Evolutionary conservation across 1,140 invertebrate species (phyloP), one percentile per base, ranked within the genome.

Genomic region (Orchesella cincta): DNA sequence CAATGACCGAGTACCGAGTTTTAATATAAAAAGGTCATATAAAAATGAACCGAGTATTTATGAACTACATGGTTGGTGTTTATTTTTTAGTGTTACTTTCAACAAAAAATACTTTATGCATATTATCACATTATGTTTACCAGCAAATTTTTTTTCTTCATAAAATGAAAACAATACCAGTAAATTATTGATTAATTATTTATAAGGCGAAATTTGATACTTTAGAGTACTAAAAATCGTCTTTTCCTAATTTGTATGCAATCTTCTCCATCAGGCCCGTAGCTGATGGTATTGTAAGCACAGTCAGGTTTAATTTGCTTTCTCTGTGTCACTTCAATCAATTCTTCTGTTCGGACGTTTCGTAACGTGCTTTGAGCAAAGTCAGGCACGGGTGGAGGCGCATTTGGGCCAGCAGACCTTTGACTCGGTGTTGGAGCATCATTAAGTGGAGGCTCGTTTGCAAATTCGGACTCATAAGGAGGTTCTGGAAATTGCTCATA

Each of bases 201-300:
- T 46, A 46, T 18, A 46, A 46, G 18, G 5, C 5, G 18, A 8
- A 46, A 46, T 46, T 8, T 46, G 18, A 46, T 8, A 46, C 39
- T 46, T 46, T 46, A 46, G 18, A 18, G 18, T 46, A 18, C 5
- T 23, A 57, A 57, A 5, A 31, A 1, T 67, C 31, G 33, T 31
- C 33, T 67, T n/a, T 67, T 67, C n/a, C 31, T 12, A 57, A 23
- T 23, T 67, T 67, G 26, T 3, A 67, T n/a, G n/a, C 62, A 67
- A n/a, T 67, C 62, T 29, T 67, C 62, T 31, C 62, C 62, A 33
- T 67, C 33, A 12, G 62, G 28, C 8, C 62, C 62, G 31, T 67
- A 67, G n/a, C 62, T 67, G n/a, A 67, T 67, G 2, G 62, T 31
- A 67, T 67, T 67, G 31, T 67, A 67, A n/a, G n/a, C 62, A 33